Evolutionary conservation across 2,797 vertebrate genomes (phyloP).

Genomic region (Choloepus didactylus): DNA sequence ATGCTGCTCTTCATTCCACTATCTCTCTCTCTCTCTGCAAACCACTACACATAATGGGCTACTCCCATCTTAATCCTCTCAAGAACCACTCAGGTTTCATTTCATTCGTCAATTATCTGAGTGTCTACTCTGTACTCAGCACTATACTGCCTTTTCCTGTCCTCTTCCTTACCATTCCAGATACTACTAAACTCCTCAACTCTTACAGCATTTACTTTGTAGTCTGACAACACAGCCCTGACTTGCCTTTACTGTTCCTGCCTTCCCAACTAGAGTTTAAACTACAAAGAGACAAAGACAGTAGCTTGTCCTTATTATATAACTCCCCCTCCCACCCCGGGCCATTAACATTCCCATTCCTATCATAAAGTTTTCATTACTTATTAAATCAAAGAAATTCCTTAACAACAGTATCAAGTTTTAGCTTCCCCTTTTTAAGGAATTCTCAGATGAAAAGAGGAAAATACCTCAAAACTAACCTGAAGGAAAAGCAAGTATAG

Average conservation of each 20-base stretch:
- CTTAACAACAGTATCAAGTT: conserved; percentile 14
- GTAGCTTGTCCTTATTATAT: background rate
- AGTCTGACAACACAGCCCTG: background rate
- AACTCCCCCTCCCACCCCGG: background rate
- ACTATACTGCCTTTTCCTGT: no score
- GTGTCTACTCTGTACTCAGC: no score
- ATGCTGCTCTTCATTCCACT: no score
- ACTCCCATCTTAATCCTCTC: no score
- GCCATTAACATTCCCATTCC: background rate
- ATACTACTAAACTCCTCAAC: no score
- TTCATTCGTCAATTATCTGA: no score
- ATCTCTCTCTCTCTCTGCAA: no score
- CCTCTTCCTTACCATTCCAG: no score
- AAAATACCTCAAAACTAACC: background rate
- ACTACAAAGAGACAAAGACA: background rate
- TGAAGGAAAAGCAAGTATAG: background rate
- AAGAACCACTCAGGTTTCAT: no score
- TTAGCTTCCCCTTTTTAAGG: background rate
- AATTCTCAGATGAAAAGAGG: conserved; percentile 43
- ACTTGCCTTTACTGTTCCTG: conserved; percentile 1
- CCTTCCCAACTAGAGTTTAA: background rate
- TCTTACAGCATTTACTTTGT: background rate
- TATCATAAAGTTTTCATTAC: conserved; percentile 21
- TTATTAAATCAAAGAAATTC: conserved; percentile 48
- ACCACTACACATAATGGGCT: no score